Evolutionary conservation across 2,888 invertebrate genomes (phyloP), one percentile per base, ranked within the genome.

Genomic region (Clunio marinus): DNA sequence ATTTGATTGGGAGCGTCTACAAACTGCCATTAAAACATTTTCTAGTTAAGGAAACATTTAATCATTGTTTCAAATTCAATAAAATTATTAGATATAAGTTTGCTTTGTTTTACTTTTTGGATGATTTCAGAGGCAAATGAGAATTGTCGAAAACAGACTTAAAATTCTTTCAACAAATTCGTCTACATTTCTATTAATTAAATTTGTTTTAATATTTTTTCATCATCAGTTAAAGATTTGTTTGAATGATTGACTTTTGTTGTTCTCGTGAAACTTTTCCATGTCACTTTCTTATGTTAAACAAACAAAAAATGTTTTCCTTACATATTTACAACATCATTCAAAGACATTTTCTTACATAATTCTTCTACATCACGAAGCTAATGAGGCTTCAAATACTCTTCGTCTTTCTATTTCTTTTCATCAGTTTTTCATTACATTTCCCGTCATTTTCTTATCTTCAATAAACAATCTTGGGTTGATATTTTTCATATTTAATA

Each of bases 211-310:
- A 13, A 17, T 51, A 13, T 32, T 32, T n/a, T n/a, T n/a, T n/a
- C n/a, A n/a, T n/a, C n/a, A 51, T 51, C 15, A 13, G 51, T 17
- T 17, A 51, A 51, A 51, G 51, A n/a, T n/a, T n/a, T 51, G 51
- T 3, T 20, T 51, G 22, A 51, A 51, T 51, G 51, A 51, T 51
- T 51, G 51, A 51, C 51, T 51, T 51, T 10, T 17, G 51, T 51
- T 51, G 51, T 22, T 51, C 35, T 32, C 35, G 35, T 8, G 51
- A 51, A 51, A 4, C n/a, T n/a, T 51, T 41, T 13, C 51, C 51
- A 20, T 51, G 3, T 20, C 17, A 51, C 22, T 4, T 51, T 51
- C 17, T 32, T 32, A 5, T 5, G 7, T 32, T 32, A 20, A 51
- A 20, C 17, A 51, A 20, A 51, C 51, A 51, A n/a, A n/a, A n/a